phyloP scores from a whole-genome alignment of 2,797 vertebrate genomes.

The Ammospiza maritima region DNA sequence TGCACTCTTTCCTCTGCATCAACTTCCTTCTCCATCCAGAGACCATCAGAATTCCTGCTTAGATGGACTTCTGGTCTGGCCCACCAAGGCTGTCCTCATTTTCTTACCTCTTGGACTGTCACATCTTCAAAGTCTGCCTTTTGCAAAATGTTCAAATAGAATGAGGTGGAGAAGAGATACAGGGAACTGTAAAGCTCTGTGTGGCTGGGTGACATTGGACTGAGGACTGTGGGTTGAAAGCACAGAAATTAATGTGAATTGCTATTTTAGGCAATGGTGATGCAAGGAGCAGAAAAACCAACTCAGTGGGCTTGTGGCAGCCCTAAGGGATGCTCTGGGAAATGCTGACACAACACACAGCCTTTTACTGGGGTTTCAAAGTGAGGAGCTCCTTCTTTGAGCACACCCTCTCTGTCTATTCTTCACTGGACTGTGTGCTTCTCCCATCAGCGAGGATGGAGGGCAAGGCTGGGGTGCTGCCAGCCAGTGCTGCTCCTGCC shows the following conservation, averaged over 20 bases:
- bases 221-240: not conserved
- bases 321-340: not conserved
- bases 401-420: not conserved
- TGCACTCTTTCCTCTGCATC: rapidly evolving
- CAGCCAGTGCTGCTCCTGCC: not conserved
- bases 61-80: not conserved
- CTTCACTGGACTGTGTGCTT: not conserved
- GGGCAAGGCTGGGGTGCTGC: not conserved
- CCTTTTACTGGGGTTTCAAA: not conserved
- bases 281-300: not conserved
- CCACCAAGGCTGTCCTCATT: not conserved
- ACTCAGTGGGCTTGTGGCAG: not conserved
- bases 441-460: not conserved
- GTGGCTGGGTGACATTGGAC: not conserved
- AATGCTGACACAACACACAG: not conserved
- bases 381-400: rapidly evolving
- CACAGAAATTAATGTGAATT: not conserved
- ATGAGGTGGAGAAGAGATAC: not conserved
- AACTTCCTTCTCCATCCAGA: not conserved
- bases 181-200: not conserved
- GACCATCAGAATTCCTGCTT: not conserved
- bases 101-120: not conserved
- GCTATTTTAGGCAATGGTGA: not conserved
- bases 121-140: not conserved
- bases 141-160: not conserved